Evolutionary conservation across 2,113 vertebrate species (phyloP), one percentile per base, ranked within the genome.

Genomic region (Salvelinus fontinalis): DNA sequence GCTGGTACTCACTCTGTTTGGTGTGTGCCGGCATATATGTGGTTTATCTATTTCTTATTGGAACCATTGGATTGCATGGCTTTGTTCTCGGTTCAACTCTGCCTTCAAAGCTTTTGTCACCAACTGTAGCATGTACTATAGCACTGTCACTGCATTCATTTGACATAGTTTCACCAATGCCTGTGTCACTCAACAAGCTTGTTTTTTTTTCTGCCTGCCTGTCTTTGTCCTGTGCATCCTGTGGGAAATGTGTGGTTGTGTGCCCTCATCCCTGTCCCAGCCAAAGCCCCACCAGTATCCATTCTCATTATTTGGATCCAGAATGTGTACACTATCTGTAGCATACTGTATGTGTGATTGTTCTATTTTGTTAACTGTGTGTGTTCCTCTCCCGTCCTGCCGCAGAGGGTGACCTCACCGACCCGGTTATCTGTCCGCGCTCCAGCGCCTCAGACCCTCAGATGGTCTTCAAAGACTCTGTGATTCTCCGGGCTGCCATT

Each of bases 321-420:
- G 16, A 79, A 34, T 73, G 5, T 83, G 34, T 71, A 66, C 51
- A 54, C 16, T 16, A 54, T 20, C 3, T 51, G 67, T 34, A 6
- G 8, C 29, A 5, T 54, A 22, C 1, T 60, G 29, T 64, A 20
- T 31, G 24, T 26, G 20, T 16, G 51, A 67, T 44, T 44, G 9
- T 11, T 49, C 4, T 49, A 70, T 70, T 75, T 24, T 18, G 1
- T 65, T 44, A 12, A 44, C 9, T 9, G 9, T 76, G 72, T 86
- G 18, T 87, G 26, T 64, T 70, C 75, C 70, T 62, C 2, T 57
- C 44, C 51, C 20, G 59, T 65, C 7, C 72, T 6, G 16, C 68
- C 49, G 72, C 84, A 99, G 98, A 99, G 1, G 97, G 97, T 76
- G 98, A 99, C 65, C 90, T 97, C 80, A 98, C 96, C 0, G 97